phyloP scores from a whole-genome alignment of 2,888 invertebrate species.

The Ptychoptera albimana region DNA sequence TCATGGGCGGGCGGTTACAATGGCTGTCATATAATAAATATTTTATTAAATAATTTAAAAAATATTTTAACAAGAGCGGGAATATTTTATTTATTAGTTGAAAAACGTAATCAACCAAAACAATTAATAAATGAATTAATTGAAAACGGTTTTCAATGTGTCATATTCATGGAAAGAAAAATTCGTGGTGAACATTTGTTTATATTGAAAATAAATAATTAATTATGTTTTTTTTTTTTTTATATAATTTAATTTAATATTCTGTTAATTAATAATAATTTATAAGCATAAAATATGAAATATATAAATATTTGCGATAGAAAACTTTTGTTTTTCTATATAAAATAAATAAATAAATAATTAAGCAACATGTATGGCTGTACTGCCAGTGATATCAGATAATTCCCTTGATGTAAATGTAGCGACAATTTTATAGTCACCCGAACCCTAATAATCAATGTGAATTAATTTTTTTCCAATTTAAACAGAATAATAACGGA shows the following conservation, averaged over 20 bases:
- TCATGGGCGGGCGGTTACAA: conserved; percentile 64
- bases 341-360: not conserved
- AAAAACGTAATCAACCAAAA: conserved; percentile 75
- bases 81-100: conserved; percentile 71
- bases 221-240: not conserved
- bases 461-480: too few relatives aligned
- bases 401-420: conserved; percentile 55
- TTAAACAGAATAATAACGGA: too few relatives aligned
- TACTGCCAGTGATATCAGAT: conserved; percentile 50
- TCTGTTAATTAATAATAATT: not conserved
- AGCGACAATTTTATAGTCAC: conserved; percentile 48
- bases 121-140: conserved; percentile 48
- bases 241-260: not conserved
- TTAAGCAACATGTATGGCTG: not conserved
- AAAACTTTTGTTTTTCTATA: not conserved
- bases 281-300: not conserved
- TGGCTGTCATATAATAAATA: conserved; percentile 62
- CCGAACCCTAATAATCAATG: conserved; percentile 32
- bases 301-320: not conserved
- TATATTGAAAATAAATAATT: conserved; percentile 49
- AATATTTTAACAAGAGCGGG: conserved; percentile 56
- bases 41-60: conserved; percentile 51
- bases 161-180: conserved; percentile 51
- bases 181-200: conserved; percentile 77
- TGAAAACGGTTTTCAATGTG: conserved; percentile 38